These are phyloP conservation scores for Aspiorhynchus laticeps DNA, from an alignment of 2,113 vertebrate genomes.

Conservation along the genomic window DNA sequence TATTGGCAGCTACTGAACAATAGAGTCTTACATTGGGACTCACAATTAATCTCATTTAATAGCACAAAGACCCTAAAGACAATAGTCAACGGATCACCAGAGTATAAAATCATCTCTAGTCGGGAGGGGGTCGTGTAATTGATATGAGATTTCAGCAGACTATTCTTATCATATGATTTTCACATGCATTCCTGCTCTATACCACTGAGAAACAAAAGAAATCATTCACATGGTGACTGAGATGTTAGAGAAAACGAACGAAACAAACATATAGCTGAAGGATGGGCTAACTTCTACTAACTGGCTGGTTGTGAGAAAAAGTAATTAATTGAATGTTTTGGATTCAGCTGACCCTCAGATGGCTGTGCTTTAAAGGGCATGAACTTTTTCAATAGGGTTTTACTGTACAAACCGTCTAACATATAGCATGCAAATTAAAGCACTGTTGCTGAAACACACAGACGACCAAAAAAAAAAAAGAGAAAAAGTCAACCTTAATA, in stretches of 20 bases:
- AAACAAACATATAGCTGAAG: conserved; percentile 13
- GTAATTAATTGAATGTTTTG: neutral
- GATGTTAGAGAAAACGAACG: conserved; percentile 37
- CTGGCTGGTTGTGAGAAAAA: neutral
- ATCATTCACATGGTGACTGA: conserved; percentile 48
- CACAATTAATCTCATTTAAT: neutral
- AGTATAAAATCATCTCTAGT: conserved; percentile 8
- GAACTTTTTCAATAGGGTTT: neutral
- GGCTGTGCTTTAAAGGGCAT: neutral
- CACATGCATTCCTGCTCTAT: conserved; percentile 61
- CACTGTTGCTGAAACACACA: neutral
- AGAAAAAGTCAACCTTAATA: fast-evolving
- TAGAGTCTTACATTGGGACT: neutral
- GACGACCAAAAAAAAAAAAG: neutral
- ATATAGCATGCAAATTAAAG: neutral
- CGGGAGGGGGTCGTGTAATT: neutral
- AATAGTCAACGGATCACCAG: conserved; percentile 1
- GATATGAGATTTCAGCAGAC: conserved; percentile 33
- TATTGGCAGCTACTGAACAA: neutral
- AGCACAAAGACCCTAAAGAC: conserved; percentile 26
- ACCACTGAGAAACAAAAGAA: conserved; percentile 60
- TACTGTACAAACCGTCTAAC: neutral
- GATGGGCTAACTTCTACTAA: neutral
- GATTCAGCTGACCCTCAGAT: neutral
- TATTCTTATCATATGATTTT: conserved; percentile 67